Percentiles rank a stretch among this genome's conserved stretches.
Conservation (phyloP, 2,888 invertebrate genomes). For the Xestia rhomboidea region DNA sequence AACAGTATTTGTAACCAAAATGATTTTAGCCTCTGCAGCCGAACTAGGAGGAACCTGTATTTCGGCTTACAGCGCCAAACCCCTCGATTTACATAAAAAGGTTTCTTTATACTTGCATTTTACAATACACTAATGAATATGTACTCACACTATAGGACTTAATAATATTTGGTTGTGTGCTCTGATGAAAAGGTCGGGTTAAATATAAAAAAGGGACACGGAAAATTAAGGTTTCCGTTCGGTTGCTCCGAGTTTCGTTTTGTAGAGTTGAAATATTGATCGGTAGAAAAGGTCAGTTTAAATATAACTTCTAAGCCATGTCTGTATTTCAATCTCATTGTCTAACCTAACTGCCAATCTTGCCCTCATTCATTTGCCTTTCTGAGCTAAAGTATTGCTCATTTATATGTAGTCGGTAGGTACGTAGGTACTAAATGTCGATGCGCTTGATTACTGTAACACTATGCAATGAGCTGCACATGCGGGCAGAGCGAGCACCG, state of each 20-base stretch:
- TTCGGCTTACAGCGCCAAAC: no score
- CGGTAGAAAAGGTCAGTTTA: not conserved
- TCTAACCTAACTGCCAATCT: not conserved
- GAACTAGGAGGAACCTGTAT: no score
- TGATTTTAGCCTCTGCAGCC: no score
- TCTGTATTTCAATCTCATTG: not conserved
- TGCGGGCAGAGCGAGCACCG: constrained; percentile 39
- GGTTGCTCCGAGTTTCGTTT: constrained; percentile 91
- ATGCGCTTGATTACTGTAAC: constrained; percentile 26
- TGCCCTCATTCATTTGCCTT: not conserved
- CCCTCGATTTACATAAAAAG: no score
- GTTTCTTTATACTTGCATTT: no score
- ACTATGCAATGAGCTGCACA: constrained; percentile 48
- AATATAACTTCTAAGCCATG: constrained; percentile 17
- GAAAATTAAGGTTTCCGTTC: constrained; percentile 94
- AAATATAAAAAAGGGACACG: no score
- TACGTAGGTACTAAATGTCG: constrained; percentile 3
- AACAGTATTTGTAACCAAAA: no score
- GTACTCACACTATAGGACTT: no score
- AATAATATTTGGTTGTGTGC: no score
- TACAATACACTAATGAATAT: no score
- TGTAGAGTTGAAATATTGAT: not conserved
- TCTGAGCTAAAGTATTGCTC: not conserved
- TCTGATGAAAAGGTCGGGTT: no score
- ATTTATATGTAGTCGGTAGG: not conserved